Conservation (phyloP, 2,797 vertebrate species). For the Molossus molossus region DNA sequence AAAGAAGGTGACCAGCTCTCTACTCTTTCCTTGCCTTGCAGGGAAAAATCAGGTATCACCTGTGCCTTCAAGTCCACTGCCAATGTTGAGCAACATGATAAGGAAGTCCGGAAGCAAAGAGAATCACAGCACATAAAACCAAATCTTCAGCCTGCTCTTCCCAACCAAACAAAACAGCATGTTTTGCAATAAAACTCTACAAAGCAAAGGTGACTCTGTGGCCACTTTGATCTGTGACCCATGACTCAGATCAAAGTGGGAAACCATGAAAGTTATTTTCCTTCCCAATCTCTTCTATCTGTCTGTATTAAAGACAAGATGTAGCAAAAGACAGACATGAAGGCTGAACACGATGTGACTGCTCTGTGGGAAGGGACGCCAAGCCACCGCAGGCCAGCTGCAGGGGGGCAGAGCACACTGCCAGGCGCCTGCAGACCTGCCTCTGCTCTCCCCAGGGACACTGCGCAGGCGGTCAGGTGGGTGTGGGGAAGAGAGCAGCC, state of each 20-base stretch:
- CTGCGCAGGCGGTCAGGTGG: background rate
- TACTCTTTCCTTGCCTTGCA: background rate
- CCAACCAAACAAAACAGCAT: background rate
- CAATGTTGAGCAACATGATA: background rate
- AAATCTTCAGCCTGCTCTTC: background rate
- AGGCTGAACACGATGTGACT: background rate
- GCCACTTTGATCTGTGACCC: slow-evolving; percentile 69
- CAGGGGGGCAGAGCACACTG: background rate
- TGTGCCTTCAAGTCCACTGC: background rate
- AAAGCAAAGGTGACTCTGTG: slow-evolving; percentile 18
- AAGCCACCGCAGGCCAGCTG: background rate
- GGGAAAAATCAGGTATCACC: background rate
- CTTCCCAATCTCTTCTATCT: slow-evolving; percentile 64
- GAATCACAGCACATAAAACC: background rate
- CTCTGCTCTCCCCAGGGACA: background rate
- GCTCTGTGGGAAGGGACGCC: background rate
- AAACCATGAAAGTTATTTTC: slow-evolving; percentile 18
- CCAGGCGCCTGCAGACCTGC: background rate
- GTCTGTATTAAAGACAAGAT: slow-evolving; percentile 53
- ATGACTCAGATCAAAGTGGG: slow-evolving; percentile 64
- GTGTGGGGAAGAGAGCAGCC: background rate
- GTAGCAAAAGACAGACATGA: background rate
- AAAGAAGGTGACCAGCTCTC: background rate
- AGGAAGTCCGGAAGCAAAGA: slow-evolving; percentile 18
- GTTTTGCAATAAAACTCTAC: background rate